These are phyloP conservation scores for Gymnothorax reevesii DNA, from an alignment of 2,797 vertebrate genomes.

Conservation along the genomic window DNA sequence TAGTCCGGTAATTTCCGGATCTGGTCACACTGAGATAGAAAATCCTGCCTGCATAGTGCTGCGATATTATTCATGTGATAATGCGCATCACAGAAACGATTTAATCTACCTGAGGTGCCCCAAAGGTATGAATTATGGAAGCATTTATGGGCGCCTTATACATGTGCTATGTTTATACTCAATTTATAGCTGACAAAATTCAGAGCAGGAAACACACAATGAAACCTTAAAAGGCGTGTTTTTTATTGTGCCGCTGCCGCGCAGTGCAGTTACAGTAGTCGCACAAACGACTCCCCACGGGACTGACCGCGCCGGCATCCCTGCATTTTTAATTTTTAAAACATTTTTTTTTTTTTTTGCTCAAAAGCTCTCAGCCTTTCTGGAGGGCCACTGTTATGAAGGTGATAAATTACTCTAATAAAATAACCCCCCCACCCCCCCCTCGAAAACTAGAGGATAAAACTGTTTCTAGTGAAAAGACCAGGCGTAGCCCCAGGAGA, in stretches of 20 bases:
- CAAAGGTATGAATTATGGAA: slow-evolving; percentile 90
- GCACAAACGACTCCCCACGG: slow-evolving; percentile 86
- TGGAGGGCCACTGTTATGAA: slow-evolving; percentile 86
- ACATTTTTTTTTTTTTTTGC: slow-evolving; percentile 92
- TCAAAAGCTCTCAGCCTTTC: slow-evolving; percentile 84
- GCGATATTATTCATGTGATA: slow-evolving; percentile 59
- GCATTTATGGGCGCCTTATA: slow-evolving; percentile 83
- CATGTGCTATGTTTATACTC: slow-evolving; percentile 88
- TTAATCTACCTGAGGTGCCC: slow-evolving; percentile 69
- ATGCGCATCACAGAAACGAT: slow-evolving; percentile 63
- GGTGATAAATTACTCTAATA: slow-evolving; percentile 99
- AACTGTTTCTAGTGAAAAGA: slow-evolving; percentile 67
- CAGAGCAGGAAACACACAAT: slow-evolving; percentile 85
- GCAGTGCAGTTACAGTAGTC: slow-evolving; percentile 81
- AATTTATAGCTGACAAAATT: slow-evolving; percentile 95
- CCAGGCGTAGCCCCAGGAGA: slow-evolving; percentile 73
- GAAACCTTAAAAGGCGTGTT: slow-evolving; percentile 89
- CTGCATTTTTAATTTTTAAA: slow-evolving; percentile 94
- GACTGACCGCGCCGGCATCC: slow-evolving; percentile 73
- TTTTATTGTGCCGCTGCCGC: slow-evolving; percentile 81
- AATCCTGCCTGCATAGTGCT: slow-evolving; percentile 15
- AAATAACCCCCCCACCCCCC: slow-evolving; percentile 73
- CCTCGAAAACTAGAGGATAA: slow-evolving; percentile 66
- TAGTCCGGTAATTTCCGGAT: slow-evolving; percentile 58
- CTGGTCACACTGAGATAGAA: slow-evolving; percentile 48